A percentile compares a stretch with the other conserved stretches of the same genome.
These are phyloP conservation scores for Eulacestoma nigropectus DNA, from an alignment of 2,113 vertebrate species.

Conservation along the genomic window DNA sequence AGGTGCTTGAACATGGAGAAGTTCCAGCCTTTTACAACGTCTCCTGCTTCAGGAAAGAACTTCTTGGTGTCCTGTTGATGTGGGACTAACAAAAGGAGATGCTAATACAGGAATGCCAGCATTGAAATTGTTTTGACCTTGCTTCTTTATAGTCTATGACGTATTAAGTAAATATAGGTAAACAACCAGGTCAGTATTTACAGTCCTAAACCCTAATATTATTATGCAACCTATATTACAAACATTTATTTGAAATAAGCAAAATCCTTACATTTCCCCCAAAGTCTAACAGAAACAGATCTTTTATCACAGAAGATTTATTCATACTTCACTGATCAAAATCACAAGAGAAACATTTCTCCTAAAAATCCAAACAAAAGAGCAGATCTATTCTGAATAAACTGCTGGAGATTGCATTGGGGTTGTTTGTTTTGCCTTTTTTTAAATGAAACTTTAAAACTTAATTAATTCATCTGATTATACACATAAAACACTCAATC, in stretches of 20 bases:
- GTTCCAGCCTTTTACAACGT: neutral
- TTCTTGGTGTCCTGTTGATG: neutral
- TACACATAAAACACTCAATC: neutral
- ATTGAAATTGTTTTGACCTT: neutral
- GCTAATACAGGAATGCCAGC: neutral
- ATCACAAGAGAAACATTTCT: neutral
- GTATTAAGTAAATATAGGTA: neutral
- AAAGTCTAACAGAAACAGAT: neutral
- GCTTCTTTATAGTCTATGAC: neutral
- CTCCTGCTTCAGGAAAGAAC: neutral
- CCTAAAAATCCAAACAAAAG: neutral
- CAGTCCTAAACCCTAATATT: neutral
- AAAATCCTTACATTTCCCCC: neutral
- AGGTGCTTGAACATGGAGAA: neutral
- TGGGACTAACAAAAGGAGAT: neutral
- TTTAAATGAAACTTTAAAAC: neutral
- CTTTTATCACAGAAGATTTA: neutral
- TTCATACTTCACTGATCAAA: neutral
- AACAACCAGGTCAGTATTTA: neutral
- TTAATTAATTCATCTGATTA: neutral
- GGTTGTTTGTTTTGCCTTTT: rapidly evolving
- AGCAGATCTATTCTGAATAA: neutral
- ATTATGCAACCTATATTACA: neutral
- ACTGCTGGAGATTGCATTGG: neutral
- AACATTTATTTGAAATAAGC: neutral